Evolutionary conservation across 2,113 vertebrate genomes (phyloP).

Genomic region (Pionites leucogaster): DNA sequence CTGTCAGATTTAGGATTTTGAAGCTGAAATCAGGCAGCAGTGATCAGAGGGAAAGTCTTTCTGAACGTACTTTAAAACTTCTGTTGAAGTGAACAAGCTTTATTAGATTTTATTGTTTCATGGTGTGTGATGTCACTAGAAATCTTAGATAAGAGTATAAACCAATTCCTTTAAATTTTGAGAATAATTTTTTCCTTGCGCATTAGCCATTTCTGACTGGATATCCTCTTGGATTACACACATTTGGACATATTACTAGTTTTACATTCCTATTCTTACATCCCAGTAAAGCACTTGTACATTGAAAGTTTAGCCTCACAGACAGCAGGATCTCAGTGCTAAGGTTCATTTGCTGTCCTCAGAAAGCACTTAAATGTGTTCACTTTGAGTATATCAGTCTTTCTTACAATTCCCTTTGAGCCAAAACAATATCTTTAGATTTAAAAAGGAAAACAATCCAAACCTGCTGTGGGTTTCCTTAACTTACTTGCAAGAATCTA

Average conservation of each 20-base stretch:
- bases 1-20: neutral
- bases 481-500: neutral
- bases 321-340: neutral
- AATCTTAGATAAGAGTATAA: neutral
- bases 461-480: neutral
- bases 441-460: conserved; percentile 25
- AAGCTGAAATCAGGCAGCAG: neutral
- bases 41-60: neutral
- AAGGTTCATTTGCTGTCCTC: conserved; percentile 29
- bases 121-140: neutral
- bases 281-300: neutral
- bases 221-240: neutral
- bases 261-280: neutral
- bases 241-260: neutral
- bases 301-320: neutral
- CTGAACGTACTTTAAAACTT: neutral
- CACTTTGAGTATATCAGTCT: neutral
- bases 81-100: neutral
- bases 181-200: neutral
- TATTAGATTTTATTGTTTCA: conserved; percentile 2
- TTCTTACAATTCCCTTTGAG: neutral
- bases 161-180: neutral
- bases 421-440: conserved; percentile 25
- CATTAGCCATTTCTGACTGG: neutral
- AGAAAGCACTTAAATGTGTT: neutral